Evolutionary conservation across 2,113 vertebrate species (phyloP).

Genomic region (Tragelaphus imberbis): DNA sequence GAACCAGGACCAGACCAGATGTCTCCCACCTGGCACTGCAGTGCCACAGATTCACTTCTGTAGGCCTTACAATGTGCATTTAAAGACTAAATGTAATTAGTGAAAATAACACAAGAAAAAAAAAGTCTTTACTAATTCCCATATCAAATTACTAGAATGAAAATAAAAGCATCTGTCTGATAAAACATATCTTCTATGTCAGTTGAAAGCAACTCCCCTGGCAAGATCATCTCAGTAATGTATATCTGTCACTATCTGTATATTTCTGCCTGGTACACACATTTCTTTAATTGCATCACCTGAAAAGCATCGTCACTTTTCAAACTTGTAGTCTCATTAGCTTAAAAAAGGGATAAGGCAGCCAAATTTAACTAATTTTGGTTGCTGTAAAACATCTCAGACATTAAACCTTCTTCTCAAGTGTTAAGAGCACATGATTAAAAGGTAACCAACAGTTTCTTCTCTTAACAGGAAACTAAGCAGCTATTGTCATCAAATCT

Average conservation of each 20-base stretch:
- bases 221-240: constrained; percentile 25
- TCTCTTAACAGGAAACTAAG: constrained; percentile 65
- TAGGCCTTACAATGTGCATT: not conserved
- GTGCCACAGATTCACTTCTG: not conserved
- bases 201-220: constrained; percentile 56
- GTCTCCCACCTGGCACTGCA: not conserved
- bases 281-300: not conserved
- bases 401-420: constrained; percentile 42
- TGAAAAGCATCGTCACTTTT: constrained; percentile 32
- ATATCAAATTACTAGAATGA: constrained; percentile 54
- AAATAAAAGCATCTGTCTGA: constrained; percentile 62
- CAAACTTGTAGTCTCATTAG: constrained; percentile 33
- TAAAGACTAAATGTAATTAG: constrained; percentile 33
- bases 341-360: constrained; percentile 59
- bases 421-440: constrained; percentile 66
- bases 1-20: not conserved
- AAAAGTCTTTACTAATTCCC: constrained; percentile 45
- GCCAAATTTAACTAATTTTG: constrained; percentile 49
- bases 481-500: constrained; percentile 38
- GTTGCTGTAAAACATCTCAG: constrained; percentile 53
- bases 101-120: constrained; percentile 18
- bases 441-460: constrained; percentile 43
- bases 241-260: not conserved
- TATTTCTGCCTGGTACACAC: constrained; percentile 8
- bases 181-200: constrained; percentile 55